Evolutionary conservation across 2,888 invertebrate species (phyloP).

Genomic region (Ormia ochracea): DNA sequence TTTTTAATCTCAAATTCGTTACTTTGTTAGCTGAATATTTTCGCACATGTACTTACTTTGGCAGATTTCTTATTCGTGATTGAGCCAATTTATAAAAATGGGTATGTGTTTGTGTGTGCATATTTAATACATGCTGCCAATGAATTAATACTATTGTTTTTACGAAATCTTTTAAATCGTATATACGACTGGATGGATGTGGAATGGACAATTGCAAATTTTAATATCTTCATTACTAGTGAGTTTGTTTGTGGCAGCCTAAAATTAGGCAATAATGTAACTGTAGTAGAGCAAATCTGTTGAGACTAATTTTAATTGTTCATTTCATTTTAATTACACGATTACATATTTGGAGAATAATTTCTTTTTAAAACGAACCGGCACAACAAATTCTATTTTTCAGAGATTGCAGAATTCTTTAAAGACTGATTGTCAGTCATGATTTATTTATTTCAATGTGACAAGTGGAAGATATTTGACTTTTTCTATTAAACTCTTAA

Average conservation of each 20-base stretch:
- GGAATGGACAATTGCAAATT: constrained; percentile 46
- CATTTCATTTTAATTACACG: too few relatives aligned
- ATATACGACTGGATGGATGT: constrained; percentile 13
- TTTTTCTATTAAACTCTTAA: too few relatives aligned
- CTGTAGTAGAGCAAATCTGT: background rate
- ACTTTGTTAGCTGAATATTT: constrained; percentile 24
- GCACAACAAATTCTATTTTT: too few relatives aligned
- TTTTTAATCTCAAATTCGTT: background rate
- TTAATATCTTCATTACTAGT: constrained; percentile 9
- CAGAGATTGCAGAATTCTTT: too few relatives aligned
- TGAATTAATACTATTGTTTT: background rate
- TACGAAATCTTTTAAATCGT: background rate
- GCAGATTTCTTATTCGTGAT: constrained; percentile 28
- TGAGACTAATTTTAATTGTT: too few relatives aligned
- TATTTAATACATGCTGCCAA: constrained; percentile 29
- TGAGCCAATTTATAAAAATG: constrained; percentile 41
- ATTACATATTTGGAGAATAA: too few relatives aligned
- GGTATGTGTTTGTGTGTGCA: background rate
- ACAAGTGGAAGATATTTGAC: too few relatives aligned
- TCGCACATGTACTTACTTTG: background rate
- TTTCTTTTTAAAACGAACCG: too few relatives aligned
- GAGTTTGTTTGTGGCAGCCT: constrained; percentile 11
- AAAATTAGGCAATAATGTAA: constrained; percentile 39
- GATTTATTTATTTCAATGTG: too few relatives aligned
- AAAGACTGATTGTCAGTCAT: too few relatives aligned